These are phyloP conservation scores for Coboldia fuscipes DNA, from an alignment of 1,140 invertebrate species.

Conservation along the genomic window DNA sequence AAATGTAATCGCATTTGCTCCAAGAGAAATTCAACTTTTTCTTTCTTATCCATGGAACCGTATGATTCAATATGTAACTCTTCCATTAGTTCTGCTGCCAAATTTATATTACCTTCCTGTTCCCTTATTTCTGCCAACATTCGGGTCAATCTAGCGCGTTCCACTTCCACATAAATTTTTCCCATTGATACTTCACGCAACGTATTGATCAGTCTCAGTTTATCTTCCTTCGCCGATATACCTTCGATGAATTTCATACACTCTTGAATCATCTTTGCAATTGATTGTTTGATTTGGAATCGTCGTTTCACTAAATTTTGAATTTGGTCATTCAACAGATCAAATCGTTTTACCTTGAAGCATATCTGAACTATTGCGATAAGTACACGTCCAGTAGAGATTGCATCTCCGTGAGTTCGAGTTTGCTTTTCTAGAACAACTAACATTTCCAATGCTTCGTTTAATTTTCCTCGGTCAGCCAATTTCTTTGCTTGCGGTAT, in stretches of 20 bases:
- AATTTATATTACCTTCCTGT: conserved; percentile 63
- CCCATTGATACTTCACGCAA: conserved; percentile 82
- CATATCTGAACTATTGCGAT: conserved; percentile 81
- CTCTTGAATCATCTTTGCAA: conserved; percentile 95
- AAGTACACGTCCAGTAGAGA: conserved; percentile 71
- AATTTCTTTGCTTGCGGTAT: conserved; percentile 56
- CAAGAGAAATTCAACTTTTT: conserved; percentile 78
- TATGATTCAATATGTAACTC: conserved; percentile 96
- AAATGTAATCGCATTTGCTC: conserved; percentile 94
- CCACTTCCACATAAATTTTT: conserved; percentile 97
- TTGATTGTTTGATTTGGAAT: conserved; percentile 85
- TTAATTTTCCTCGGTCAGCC: background rate
- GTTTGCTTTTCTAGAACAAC: conserved; percentile 83
- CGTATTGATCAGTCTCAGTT: conserved; percentile 85
- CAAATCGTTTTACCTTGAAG: conserved; percentile 75
- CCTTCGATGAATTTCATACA: conserved; percentile 81
- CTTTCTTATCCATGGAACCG: conserved; percentile 89
- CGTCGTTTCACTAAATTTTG: conserved; percentile 64
- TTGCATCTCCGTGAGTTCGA: conserved; percentile 80
- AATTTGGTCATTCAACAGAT: conserved; percentile 78
- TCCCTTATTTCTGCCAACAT: conserved; percentile 80
- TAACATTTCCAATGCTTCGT: conserved; percentile 66
- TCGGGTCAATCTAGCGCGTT: conserved; percentile 78
- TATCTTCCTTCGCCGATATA: conserved; percentile 63
- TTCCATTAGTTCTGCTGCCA: conserved; percentile 76